Evolutionary conservation across 2,113 vertebrate genomes (phyloP), one percentile per base, ranked within the genome.

Genomic region (Eclectus roratus): DNA sequence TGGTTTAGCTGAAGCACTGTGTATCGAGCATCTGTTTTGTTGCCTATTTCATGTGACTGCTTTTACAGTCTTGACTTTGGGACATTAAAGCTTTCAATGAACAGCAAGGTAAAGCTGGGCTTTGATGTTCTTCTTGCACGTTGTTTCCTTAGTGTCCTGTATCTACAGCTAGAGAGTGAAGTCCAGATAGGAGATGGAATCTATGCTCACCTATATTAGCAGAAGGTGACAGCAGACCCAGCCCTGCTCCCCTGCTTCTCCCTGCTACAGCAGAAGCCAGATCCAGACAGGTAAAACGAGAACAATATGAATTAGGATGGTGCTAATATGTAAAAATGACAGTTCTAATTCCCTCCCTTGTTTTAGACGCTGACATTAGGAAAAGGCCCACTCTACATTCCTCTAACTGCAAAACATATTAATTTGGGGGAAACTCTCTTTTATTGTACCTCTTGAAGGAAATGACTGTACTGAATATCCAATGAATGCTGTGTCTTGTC

Each of bases 141-240:
- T 33, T 61, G 8, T 27, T 86, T 80, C 77, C 69, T 73, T 47
- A 35, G 13, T n/a, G 49, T 70, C 74, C 71, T 1, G 0, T 33
- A 11, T 60, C 35, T 83, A 37, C 28, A 69, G 17, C 24, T 37
- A 6, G 35, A 58, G 33, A 10, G 33, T 85, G 33, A 23, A 64
- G 33, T 65, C 33, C 2, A 8, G 35, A 39, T 15, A 11, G 73
- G 49, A 77, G 15, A 24, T 44, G 27, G n/a, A 65, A 60, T 73
- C 0, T 1, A 16, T 35, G 33, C 29, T 93, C 44, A 39, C 0
- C 0, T 47, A 11, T 27, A 25, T 29, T 52, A 81, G 63, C 33
- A 80, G 61, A 50, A 58, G 43, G 35, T 41, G 15, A 49, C 35
- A 91, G 53, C 64, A 61, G 27, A 80, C 49, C 33, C 52, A 82